Conservation (phyloP, 2,888 invertebrate genomes). For the Aphodius sticticus region DNA sequence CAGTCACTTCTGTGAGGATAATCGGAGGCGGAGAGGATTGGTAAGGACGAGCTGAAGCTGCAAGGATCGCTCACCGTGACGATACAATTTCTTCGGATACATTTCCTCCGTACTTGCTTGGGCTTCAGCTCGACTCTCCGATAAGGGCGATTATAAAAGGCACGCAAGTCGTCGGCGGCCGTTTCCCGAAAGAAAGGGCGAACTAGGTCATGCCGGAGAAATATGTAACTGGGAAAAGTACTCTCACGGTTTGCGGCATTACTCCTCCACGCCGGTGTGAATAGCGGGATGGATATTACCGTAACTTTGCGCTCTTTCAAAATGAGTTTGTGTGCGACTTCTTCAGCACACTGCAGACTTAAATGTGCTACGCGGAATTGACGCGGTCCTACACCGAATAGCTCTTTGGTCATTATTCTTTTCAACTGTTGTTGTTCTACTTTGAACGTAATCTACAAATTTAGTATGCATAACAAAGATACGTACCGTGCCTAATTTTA, state of each 20-base stretch:
- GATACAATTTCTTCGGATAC: not conserved
- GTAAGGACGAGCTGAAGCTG: not conserved
- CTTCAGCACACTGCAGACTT: not conserved
- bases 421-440: not conserved
- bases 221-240: constrained; percentile 4
- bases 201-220: not conserved
- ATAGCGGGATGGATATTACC: not conserved
- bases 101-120: not conserved
- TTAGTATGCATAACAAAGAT: not conserved
- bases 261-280: not conserved
- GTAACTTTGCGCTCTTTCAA: not conserved
- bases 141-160: not conserved
- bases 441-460: not conserved
- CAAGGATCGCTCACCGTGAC: not conserved
- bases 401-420: not conserved
- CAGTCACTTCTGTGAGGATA: not conserved
- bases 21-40: not conserved
- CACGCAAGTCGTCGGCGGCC: not conserved
- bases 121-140: not conserved
- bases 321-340: not conserved
- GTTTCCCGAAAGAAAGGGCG: not conserved
- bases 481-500: too few species aligned
- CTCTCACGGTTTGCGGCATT: not conserved
- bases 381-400: not conserved
- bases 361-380: not conserved